Evolutionary conservation across 2,888 invertebrate species (phyloP).

Genomic region (Tridacna crocea): DNA sequence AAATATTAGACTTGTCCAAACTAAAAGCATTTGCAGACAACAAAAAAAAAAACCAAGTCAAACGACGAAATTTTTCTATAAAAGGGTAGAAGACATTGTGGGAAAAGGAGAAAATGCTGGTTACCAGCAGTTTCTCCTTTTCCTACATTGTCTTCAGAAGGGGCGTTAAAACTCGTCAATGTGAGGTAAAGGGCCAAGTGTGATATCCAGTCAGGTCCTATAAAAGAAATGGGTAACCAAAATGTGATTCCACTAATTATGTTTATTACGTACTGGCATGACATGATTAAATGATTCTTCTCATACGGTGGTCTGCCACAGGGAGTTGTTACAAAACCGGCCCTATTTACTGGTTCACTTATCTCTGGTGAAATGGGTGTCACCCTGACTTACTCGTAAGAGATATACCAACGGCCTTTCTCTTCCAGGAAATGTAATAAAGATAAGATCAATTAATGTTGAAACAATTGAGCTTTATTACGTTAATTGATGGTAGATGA

Average conservation of each 20-base stretch:
- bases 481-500: slow-evolving; percentile 35
- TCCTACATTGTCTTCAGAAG: no score
- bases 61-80: no score
- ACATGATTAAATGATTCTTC: slow-evolving; percentile 22
- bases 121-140: no score
- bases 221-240: not conserved
- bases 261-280: slow-evolving; percentile 22
- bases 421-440: slow-evolving; percentile 36
- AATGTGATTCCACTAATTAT: slow-evolving; percentile 3
- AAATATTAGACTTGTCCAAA: no score
- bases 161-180: no score
- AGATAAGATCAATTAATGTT: slow-evolving; percentile 47
- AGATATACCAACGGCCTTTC: not conserved
- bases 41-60: no score
- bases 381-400: slow-evolving; percentile 13
- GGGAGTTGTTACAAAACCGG: slow-evolving; percentile 19
- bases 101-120: no score
- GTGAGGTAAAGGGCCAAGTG: no score
- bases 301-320: slow-evolving; percentile 15
- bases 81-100: no score
- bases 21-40: no score
- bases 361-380: slow-evolving; percentile 17
- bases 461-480: slow-evolving; percentile 48
- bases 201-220: no score
- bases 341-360: slow-evolving; percentile 9